These are phyloP conservation scores for Lysiphlebus fabarum DNA, from an alignment of 1,140 invertebrate genomes.

Conservation along the genomic window DNA sequence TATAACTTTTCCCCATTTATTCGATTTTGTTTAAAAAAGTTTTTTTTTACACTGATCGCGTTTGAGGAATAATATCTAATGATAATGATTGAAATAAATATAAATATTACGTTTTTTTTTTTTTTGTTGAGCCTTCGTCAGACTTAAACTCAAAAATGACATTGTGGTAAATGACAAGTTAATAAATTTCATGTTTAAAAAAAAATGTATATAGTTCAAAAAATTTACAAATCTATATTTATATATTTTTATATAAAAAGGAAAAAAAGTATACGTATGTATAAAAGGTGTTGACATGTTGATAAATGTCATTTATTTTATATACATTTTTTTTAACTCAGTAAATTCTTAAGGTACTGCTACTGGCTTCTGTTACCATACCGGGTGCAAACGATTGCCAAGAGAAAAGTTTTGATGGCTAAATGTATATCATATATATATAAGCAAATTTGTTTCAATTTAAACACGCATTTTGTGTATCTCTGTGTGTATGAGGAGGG, in stretches of 20 bases:
- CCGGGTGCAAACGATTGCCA: too few relatives aligned
- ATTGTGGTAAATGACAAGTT: conserved; percentile 18
- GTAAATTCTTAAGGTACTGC: background rate
- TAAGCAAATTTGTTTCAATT: too few relatives aligned
- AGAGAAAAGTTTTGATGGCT: too few relatives aligned
- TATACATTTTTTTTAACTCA: background rate
- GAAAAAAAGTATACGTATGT: conserved; percentile 8
- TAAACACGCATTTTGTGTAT: too few relatives aligned
- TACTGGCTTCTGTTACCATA: too few relatives aligned
- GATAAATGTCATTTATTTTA: too few relatives aligned
- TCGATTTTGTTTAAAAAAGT: background rate
- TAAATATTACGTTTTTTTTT: too few relatives aligned
- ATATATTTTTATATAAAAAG: conserved; percentile 10
- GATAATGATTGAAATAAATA: too few relatives aligned
- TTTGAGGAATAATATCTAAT: too few relatives aligned
- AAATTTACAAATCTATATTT: background rate
- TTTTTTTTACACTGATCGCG: too few relatives aligned
- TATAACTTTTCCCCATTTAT: background rate
- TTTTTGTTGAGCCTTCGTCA: conserved; percentile 1
- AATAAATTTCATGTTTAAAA: conserved; percentile 19
- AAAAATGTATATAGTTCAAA: background rate
- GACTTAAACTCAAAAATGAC: conserved; percentile 22
- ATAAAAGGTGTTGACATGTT: conserved; percentile 10
- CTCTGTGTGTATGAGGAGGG: too few relatives aligned
- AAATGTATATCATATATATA: too few relatives aligned